A percentile compares a stretch with the other conserved stretches of the same genome.
phyloP scores from a whole-genome alignment of 1,140 invertebrate genomes.

The Tetranychus urticae region DNA sequence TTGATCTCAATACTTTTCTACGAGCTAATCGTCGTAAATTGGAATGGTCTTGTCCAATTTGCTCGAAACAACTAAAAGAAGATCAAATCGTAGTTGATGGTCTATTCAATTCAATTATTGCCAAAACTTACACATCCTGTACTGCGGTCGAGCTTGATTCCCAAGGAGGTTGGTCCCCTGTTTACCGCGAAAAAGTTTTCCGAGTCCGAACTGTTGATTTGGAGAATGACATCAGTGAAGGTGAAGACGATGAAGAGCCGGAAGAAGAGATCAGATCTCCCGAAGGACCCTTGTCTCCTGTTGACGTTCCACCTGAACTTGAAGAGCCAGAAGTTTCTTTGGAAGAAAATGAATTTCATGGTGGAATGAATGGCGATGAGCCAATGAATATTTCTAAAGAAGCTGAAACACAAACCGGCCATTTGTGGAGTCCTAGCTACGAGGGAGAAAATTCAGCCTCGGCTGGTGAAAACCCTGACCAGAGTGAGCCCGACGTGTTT shows the following conservation, averaged over 20 bases:
- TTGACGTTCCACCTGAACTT: not conserved
- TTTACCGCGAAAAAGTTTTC: not conserved
- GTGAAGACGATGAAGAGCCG: not conserved
- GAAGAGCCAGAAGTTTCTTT: not conserved
- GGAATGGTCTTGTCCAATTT: not conserved
- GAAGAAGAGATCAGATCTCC: no score
- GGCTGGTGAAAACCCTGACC: no score
- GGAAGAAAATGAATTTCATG: no score
- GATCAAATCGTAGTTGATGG: not conserved
- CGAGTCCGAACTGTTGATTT: not conserved
- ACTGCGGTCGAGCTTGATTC: not conserved
- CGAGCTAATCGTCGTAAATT: not conserved
- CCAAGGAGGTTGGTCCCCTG: not conserved
- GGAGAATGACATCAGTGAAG: not conserved
- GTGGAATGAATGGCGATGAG: no score
- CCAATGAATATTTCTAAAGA: no score
- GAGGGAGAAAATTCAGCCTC: no score
- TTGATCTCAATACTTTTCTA: not conserved
- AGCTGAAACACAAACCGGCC: no score
- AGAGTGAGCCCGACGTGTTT: no score
- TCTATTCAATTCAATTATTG: not conserved
- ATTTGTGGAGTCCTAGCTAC: no score
- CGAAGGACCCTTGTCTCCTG: not conserved
- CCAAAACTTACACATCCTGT: not conserved
- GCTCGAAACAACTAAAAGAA: not conserved